Base-by-base conservation (phyloP, 1,140 invertebrate species). In the Aphelinus certus region DNA sequence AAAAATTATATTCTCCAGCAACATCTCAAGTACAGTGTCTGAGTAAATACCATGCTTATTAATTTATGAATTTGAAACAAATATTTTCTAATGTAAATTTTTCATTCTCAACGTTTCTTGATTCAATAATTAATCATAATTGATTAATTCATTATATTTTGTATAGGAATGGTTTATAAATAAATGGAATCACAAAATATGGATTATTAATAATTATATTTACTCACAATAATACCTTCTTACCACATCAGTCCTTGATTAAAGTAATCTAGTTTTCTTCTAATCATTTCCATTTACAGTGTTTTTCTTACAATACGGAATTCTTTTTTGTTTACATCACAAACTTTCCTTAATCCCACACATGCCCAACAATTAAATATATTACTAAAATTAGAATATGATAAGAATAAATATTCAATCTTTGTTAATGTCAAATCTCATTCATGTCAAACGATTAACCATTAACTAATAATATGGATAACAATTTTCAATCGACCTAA, bases 401-500 rank as follows among this genome's bases (percentile, higher is more conserved):
- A 76, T 79, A 73, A 78, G 76, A 84, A 83, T 83, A 86, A 83
- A 83, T 85, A 83, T 81, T 83, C 79, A 80, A 80, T 82, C 78
- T 84, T 83, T 81, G 81, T 83, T 82, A 77, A 79, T 71, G 79
- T 81, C 80, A 79, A 71, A 26, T 26, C 26, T 71, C 76, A 75
- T 76, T 79, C 67, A 79, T 75, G 74, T 82, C 77, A 80, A 77
- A 79, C 64, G 74, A 78, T 80, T 75, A 82, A 83, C 78, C 61
- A 78, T 72, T 72, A 83, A 83, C 71, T 75, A 77, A 82, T 79
- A 78, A 26, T 26, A 26, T 73, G 81, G 78, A 77, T 78, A 81
- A 81, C 80, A 79, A 79, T 81, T 80, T 77, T 70, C 63, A 75
- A 70, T 64, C 43, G 53, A 57, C 43, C 53, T 67, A 71, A 71